A percentile compares a stretch with the other conserved stretches of the same genome.
phyloP scores from a whole-genome alignment of 2,113 vertebrate species.

The Myodes glareolus region DNA sequence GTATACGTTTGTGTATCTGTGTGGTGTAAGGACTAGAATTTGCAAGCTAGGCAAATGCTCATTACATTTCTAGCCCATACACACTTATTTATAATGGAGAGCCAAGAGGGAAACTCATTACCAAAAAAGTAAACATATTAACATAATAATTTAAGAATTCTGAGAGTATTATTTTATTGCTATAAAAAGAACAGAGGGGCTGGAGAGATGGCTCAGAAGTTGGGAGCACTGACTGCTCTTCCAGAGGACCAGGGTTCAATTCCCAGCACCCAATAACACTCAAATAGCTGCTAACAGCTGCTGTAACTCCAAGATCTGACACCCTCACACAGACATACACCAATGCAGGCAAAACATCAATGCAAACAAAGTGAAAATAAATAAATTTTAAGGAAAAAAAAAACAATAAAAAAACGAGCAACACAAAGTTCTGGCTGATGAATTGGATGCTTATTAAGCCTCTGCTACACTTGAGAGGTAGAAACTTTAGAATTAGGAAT shows the following conservation, averaged over 20 bases:
- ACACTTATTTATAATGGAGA: background rate
- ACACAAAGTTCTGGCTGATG: slow-evolving; percentile 26
- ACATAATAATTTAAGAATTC: background rate
- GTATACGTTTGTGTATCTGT: background rate
- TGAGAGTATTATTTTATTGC: background rate
- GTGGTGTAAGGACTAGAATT: background rate
- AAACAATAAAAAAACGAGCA: background rate
- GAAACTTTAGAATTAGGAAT: background rate
- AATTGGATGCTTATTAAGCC: background rate
- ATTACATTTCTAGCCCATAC: background rate
- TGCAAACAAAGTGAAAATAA: background rate
- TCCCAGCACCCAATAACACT: background rate
- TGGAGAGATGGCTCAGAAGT: background rate
- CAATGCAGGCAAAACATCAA: background rate
- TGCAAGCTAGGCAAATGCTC: background rate
- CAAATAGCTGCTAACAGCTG: background rate
- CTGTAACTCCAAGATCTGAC: background rate
- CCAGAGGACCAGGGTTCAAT: background rate
- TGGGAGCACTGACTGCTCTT: background rate
- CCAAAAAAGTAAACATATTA: slow-evolving; percentile 32
- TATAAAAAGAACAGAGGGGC: background rate
- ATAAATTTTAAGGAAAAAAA: background rate
- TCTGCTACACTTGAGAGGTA: background rate
- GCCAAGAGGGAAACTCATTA: background rate
- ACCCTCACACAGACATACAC: background rate